Conservation (phyloP, 64 coral and sea anemone genomes). For the Astreopora myriophthalma region DNA sequence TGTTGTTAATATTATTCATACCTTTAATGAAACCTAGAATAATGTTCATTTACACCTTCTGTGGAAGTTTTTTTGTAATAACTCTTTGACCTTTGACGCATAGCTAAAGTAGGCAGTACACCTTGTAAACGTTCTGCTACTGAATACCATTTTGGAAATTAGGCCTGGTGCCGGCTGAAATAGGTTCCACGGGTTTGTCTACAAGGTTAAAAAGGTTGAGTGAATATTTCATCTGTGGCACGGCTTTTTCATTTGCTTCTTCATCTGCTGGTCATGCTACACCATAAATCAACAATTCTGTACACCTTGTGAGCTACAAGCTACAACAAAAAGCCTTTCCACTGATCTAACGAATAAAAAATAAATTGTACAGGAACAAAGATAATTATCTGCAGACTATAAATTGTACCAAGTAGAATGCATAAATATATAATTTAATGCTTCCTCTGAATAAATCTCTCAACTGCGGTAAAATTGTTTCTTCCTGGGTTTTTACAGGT, state of each 20-base stretch:
- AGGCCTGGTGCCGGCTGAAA: not conserved
- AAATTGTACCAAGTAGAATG: not conserved
- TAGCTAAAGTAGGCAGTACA: not conserved
- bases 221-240: not conserved
- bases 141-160: not conserved
- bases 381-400: not conserved
- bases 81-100: not conserved
- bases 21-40: not conserved
- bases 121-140: not conserved
- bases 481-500: not conserved
- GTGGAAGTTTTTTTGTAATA: not conserved
- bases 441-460: not conserved
- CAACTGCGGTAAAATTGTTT: not conserved
- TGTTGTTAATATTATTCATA: not conserved
- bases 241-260: not conserved
- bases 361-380: not conserved
- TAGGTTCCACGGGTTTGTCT: not conserved
- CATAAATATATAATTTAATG: slow-evolving; percentile 37
- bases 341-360: not conserved
- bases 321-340: not conserved
- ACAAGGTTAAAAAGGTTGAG: too few species aligned
- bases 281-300: not conserved
- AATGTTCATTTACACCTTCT: not conserved
- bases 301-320: not conserved
- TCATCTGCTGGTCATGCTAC: not conserved